These are phyloP conservation scores for Drosophila demipolita DNA, from an alignment of 2,888 invertebrate genomes.

Conservation along the genomic window DNA sequence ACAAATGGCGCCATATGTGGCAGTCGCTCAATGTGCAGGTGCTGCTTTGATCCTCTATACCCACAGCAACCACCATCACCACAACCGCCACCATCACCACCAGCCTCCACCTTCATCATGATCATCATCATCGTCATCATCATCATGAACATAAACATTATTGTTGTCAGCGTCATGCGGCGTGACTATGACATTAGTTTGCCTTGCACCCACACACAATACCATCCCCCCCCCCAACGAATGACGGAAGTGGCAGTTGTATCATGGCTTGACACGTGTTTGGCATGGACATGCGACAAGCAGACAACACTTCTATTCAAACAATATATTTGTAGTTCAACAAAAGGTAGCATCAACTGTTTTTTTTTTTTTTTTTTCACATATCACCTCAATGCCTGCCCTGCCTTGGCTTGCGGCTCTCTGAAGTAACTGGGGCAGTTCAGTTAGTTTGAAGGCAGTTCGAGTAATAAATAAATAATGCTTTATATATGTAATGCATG, in stretches of 20 bases:
- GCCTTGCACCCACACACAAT: slow-evolving; percentile 44
- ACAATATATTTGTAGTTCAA: slow-evolving; percentile 42
- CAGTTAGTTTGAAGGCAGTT: slow-evolving; percentile 9
- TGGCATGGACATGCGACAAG: slow-evolving; percentile 18
- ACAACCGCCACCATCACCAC: neutral
- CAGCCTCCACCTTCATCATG: neutral
- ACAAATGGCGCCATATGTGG: slow-evolving; percentile 35
- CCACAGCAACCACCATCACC: neutral
- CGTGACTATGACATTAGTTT: slow-evolving; percentile 76
- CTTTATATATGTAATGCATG: neutral
- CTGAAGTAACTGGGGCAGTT: slow-evolving; percentile 17
- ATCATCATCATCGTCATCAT: slow-evolving; percentile 27
- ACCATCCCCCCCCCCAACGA: neutral
- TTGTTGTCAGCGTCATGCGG: slow-evolving; percentile 71
- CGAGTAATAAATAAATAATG: neutral
- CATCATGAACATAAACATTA: slow-evolving; percentile 30
- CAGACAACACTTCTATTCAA: slow-evolving; percentile 56
- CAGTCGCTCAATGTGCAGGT: slow-evolving; percentile 13
- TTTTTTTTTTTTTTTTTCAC: slow-evolving; percentile 3
- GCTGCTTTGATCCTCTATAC: neutral
- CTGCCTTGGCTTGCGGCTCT: slow-evolving; percentile 23
- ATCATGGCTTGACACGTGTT: slow-evolving; percentile 9
- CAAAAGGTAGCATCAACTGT: slow-evolving; percentile 53
- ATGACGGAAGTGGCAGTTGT: neutral
- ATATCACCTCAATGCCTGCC: slow-evolving; percentile 40